Conservation (phyloP, 2,797 vertebrate genomes). For the Microchirus variegatus region DNA sequence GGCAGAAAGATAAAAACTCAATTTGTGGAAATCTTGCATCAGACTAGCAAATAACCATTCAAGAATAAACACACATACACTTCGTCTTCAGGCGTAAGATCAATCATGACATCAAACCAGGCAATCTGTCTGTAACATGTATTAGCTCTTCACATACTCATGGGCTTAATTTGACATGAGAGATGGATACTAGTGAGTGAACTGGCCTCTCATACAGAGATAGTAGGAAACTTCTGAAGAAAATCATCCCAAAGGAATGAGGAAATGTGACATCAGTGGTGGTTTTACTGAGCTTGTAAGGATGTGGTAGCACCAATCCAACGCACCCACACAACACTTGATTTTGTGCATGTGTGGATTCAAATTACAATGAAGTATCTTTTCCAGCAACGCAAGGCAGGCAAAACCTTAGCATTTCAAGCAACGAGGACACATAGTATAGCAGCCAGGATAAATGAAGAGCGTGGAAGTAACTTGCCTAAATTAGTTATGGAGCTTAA, state of each 20-base stretch:
- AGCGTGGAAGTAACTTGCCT: slow-evolving; percentile 21
- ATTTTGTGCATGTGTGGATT: slow-evolving; percentile 5
- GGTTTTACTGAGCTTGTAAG: slow-evolving; percentile 25
- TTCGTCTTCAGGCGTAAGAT: slow-evolving; percentile 1
- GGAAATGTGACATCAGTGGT: slow-evolving; percentile 27
- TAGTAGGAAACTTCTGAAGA: background rate
- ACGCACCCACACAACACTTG: slow-evolving; percentile 3
- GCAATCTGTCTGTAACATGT: slow-evolving; percentile 13
- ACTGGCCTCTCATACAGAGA: slow-evolving; percentile 5
- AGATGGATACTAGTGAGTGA: slow-evolving; percentile 6
- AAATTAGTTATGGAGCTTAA: slow-evolving; percentile 37
- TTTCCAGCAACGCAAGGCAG: slow-evolving; percentile 12
- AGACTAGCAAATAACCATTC: background rate
- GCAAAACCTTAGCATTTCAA: slow-evolving; percentile 8
- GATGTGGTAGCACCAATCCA: slow-evolving; percentile 15
- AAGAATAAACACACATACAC: background rate
- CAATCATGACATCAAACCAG: background rate
- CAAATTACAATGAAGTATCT: slow-evolving; percentile 8
- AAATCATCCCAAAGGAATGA: slow-evolving; percentile 30
- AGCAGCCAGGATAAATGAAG: slow-evolving; percentile 21
- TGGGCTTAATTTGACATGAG: slow-evolving; percentile 17
- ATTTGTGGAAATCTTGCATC: slow-evolving; percentile 5
- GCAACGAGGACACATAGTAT: slow-evolving; percentile 9
- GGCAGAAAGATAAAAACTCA: slow-evolving; percentile 1
- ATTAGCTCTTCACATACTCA: slow-evolving; percentile 12